Percentiles rank a stretch among this genome's conserved stretches.
phyloP scores from a whole-genome alignment of 2,888 invertebrate species.

The Cheilosia impressa region DNA sequence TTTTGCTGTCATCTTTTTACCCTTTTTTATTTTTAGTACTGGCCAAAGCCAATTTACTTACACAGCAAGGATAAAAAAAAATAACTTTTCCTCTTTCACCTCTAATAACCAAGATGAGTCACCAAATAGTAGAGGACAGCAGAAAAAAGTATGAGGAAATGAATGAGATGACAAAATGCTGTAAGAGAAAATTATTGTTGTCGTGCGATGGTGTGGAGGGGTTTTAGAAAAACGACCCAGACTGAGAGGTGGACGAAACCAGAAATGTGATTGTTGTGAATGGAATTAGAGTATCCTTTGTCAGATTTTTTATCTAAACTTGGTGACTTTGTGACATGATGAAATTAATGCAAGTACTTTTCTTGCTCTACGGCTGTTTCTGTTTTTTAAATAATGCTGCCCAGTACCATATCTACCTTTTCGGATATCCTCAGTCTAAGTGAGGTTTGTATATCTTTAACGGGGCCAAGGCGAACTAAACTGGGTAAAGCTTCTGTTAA shows the following conservation, averaged over 20 bases:
- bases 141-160: slow-evolving; percentile 7
- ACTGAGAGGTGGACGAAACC: slow-evolving; percentile 12
- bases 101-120: slow-evolving; percentile 37
- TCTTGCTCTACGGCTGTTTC: neutral
- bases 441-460: too few relatives aligned
- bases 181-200: slow-evolving; percentile 23
- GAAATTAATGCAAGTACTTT: slow-evolving; percentile 64
- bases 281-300: slow-evolving; percentile 69
- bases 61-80: slow-evolving; percentile 22
- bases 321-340: slow-evolving; percentile 69
- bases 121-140: slow-evolving; percentile 1
- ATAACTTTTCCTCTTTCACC: neutral
- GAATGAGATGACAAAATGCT: slow-evolving; percentile 40
- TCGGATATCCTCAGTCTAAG: too few relatives aligned
- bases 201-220: neutral
- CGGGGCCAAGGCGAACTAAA: too few relatives aligned
- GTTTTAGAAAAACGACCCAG: too few relatives aligned
- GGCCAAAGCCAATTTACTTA: slow-evolving; percentile 60
- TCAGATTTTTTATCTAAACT: slow-evolving; percentile 58
- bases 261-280: slow-evolving; percentile 62
- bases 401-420: too few relatives aligned
- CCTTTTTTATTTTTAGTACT: slow-evolving; percentile 16
- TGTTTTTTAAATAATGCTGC: too few relatives aligned
- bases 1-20: slow-evolving; percentile 62
- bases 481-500: too few relatives aligned